A percentile compares a stretch with the other conserved stretches of the same genome.
phyloP scores from a whole-genome alignment of 2,888 invertebrate genomes.

The Drosophila glabriapex region DNA sequence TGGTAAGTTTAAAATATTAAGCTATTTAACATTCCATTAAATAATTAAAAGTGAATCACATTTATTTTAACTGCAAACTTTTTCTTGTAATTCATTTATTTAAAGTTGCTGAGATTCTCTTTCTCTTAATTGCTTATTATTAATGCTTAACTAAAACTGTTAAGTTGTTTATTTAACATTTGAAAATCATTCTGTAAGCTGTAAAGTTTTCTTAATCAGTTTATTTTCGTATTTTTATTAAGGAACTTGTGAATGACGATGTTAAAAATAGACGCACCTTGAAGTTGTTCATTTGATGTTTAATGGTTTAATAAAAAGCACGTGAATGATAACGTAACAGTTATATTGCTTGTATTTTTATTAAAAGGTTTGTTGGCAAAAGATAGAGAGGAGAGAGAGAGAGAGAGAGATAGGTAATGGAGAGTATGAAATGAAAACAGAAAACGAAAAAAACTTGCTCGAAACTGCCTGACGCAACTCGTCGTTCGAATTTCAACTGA shows the following conservation, averaged over 20 bases:
- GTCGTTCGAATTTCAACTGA: no score
- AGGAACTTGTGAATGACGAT: background rate
- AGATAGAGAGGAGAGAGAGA: no score
- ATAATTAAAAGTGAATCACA: background rate
- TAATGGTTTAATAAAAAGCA: background rate
- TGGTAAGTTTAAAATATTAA: background rate
- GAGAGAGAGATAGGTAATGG: background rate
- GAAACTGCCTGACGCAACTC: slow-evolving; percentile 34
- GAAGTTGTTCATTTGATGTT: slow-evolving; percentile 5
- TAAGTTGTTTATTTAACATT: background rate
- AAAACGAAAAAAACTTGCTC: background rate
- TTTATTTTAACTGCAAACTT: background rate
- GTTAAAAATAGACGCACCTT: slow-evolving; percentile 16
- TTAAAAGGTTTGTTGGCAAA: no score
- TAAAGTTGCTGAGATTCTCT: background rate
- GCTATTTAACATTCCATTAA: background rate
- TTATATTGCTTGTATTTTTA: background rate
- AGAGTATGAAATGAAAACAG: background rate
- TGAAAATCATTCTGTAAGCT: background rate
- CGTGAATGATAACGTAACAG: background rate
- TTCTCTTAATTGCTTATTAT: background rate
- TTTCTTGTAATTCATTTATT: background rate
- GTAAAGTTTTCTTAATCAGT: background rate
- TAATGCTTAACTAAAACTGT: background rate
- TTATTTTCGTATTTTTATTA: background rate